phyloP scores from a whole-genome alignment of 1,140 invertebrate genomes.

The Drosophila pruinosa region DNA sequence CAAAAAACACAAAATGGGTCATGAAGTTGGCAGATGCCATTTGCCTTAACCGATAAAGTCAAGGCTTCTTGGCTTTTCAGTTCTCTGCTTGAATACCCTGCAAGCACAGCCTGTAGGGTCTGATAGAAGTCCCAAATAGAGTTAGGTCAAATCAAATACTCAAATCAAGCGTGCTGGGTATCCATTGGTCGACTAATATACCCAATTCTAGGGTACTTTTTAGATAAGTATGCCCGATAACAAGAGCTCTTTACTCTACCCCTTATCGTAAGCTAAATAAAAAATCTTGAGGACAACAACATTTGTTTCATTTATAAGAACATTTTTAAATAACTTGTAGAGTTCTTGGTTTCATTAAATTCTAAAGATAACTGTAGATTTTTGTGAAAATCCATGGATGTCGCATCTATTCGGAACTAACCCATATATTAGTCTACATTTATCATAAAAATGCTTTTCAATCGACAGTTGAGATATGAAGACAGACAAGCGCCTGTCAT shows the following conservation, averaged over 20 bases:
- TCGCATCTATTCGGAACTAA: too few species aligned
- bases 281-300: too few species aligned
- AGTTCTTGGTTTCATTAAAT: background rate
- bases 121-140: too few species aligned
- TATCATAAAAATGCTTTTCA: background rate
- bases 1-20: constrained; percentile 6
- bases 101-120: too few species aligned
- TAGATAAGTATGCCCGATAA: constrained; percentile 3
- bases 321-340: background rate
- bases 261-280: constrained; percentile 15
- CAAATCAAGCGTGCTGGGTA: background rate
- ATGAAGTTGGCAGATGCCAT: background rate
- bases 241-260: background rate
- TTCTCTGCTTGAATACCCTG: background rate
- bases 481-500: constrained; percentile 1
- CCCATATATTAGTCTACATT: background rate
- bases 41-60: background rate
- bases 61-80: background rate
- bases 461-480: background rate
- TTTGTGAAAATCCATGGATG: too few species aligned
- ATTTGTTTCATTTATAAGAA: too few species aligned
- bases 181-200: background rate
- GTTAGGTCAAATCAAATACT: too few species aligned
- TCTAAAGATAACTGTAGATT: too few species aligned
- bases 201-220: background rate